These are phyloP conservation scores for Paracentrotus lividus DNA, from an alignment of 53 echinoderm and acorn worm species.

Conservation along the genomic window DNA sequence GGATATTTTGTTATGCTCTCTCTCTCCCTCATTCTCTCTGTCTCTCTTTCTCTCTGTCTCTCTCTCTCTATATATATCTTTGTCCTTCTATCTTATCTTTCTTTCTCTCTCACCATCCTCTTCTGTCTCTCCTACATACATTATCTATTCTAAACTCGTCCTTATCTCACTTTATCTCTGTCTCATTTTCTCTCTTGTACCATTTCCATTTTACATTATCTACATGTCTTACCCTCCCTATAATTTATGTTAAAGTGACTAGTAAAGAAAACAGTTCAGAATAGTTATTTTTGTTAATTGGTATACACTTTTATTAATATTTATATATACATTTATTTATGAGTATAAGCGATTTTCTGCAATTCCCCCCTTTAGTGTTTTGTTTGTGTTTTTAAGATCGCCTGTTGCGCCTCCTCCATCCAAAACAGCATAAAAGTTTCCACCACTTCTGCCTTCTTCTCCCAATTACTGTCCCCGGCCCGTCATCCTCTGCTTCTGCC, in stretches of 20 bases:
- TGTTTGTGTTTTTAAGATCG: too few species aligned
- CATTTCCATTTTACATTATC: not conserved
- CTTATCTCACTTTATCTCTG: not conserved
- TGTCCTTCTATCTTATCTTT: not conserved
- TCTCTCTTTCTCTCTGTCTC: not conserved
- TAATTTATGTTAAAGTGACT: not conserved
- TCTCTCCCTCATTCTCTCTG: not conserved
- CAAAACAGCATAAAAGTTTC: not conserved
- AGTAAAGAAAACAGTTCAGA: not conserved
- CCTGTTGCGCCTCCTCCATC: conserved; percentile 11
- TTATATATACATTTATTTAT: not conserved
- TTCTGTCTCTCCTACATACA: not conserved
- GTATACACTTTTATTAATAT: not conserved
- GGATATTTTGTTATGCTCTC: not conserved
- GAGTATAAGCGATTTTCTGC: not conserved
- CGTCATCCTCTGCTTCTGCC: not conserved
- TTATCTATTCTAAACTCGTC: not conserved
- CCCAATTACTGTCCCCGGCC: too few species aligned
- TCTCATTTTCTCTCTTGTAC: not conserved
- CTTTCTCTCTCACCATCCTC: not conserved
- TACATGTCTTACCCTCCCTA: too few species aligned
- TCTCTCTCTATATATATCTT: not conserved
- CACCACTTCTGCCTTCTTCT: not conserved
- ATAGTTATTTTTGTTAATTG: not conserved
- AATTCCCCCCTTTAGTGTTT: too few species aligned